Evolutionary conservation across 2,888 invertebrate species (phyloP), one percentile per base, ranked within the genome.

Genomic region (Pandemis heparana): DNA sequence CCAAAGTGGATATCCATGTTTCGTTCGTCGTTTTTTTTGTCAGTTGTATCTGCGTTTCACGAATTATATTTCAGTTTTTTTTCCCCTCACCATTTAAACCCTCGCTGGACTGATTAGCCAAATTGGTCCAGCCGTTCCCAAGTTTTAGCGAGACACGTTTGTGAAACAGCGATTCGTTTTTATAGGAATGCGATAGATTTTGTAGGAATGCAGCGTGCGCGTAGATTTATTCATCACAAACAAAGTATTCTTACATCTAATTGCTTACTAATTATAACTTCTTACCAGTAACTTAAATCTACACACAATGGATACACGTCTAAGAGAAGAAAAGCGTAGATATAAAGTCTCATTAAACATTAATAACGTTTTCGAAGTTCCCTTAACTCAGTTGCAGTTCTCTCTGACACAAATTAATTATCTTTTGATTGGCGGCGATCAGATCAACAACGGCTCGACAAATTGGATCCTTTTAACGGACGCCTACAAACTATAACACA

Each of bases 401-500:
- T 32, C 32, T 23, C 23, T 14, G 59, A 59, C 32, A 59, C 59
- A 59, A 32, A 59, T 59, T 59, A 59, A 32, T 59, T 59, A 59
- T 59, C 59, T 46, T 46, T 63, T 43, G 63, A 18, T 46, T 63
- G 63, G 43, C 46, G 46, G 38, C 63, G 14, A 63, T 63, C 23
- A 46, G 14, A 63, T 46, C 14, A 63, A 46, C 43, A 53, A 18
- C 7, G 46, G 23, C 59, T 14, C 59, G 59, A 14, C 32, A 32
- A 59, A 59, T 59, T 59, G 32, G 59, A 53, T 32, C 59, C 59
- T 59, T 59, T 59, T 59, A 32, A 43, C 18, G 9, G 18, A 12
- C 43, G 43, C 12, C 43, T 14, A 6, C 10, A 41, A 43, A 46
- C 63, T 32, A 63, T 23, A 63, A 32, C 63, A 23, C 43, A 23